phyloP scores from a whole-genome alignment of 2,113 vertebrate species.

The Melanerpes aurifrons region DNA sequence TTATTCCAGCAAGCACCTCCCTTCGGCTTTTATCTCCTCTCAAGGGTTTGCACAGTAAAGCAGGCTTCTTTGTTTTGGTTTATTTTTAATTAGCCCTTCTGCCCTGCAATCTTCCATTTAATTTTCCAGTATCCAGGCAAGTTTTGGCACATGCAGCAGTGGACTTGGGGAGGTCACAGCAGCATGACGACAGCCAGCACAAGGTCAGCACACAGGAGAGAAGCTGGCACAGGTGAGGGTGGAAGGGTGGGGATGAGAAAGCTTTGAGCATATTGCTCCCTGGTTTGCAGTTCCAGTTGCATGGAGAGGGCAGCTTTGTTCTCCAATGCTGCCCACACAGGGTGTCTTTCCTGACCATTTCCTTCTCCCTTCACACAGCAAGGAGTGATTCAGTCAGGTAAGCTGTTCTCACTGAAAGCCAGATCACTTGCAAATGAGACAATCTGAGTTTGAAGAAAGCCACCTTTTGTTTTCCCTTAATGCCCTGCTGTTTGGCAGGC shows the following conservation, averaged over 20 bases:
- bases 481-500: background rate
- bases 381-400: background rate
- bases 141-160: background rate
- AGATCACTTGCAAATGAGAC: background rate
- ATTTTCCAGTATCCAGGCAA: conserved; percentile 44
- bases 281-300: background rate
- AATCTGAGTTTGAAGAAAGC: background rate
- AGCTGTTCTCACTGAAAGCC: background rate
- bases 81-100: conserved; percentile 59
- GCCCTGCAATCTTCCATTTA: conserved; percentile 39
- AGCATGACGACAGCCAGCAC: background rate
- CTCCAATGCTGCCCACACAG: background rate
- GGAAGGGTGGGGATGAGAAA: background rate
- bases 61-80: background rate
- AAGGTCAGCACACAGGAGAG: background rate
- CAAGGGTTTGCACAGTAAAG: conserved; percentile 43
- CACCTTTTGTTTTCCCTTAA: background rate
- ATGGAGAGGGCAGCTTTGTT: background rate
- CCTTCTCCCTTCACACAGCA: background rate
- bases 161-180: background rate
- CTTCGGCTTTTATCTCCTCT: conserved; percentile 57
- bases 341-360: background rate
- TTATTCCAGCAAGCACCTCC: conserved; percentile 49
- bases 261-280: background rate
- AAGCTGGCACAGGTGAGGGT: rapidly evolving